These are phyloP conservation scores for Ptychochromis oligacanthus DNA, from an alignment of 2,113 vertebrate genomes.

Conservation along the genomic window DNA sequence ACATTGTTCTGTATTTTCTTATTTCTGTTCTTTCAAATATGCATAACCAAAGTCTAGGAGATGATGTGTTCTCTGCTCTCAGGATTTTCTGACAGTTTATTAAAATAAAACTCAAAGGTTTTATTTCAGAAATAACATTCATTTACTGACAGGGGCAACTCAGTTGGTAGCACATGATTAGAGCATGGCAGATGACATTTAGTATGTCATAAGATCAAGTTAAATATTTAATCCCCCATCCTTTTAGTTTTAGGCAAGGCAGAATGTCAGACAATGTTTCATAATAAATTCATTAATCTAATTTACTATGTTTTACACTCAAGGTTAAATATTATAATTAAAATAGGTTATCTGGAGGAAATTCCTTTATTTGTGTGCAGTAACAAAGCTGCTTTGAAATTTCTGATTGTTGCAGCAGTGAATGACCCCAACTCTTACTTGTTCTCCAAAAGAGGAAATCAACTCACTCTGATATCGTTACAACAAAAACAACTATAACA, in stretches of 20 bases:
- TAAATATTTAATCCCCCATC: slow-evolving; percentile 39
- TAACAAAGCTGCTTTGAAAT: background rate
- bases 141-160: slow-evolving; percentile 10
- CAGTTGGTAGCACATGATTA: background rate
- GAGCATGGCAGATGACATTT: slow-evolving; percentile 15
- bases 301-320: background rate
- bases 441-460: background rate
- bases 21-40: background rate
- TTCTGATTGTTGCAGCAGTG: background rate
- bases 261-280: slow-evolving; percentile 19
- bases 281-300: slow-evolving; percentile 30
- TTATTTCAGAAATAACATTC: slow-evolving; percentile 4
- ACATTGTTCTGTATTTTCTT: background rate
- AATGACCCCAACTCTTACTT: background rate
- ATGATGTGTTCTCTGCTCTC: background rate
- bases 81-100: background rate
- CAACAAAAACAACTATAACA: too few relatives aligned
- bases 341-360: background rate
- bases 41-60: background rate
- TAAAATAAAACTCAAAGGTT: slow-evolving; percentile 5
- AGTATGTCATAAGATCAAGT: slow-evolving; percentile 17
- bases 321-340: background rate
- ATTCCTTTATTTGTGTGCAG: background rate
- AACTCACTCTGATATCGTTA: background rate
- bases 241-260: slow-evolving; percentile 27